Conservation (phyloP, 2,797 vertebrate species). For the Anguilla obscura region DNA sequence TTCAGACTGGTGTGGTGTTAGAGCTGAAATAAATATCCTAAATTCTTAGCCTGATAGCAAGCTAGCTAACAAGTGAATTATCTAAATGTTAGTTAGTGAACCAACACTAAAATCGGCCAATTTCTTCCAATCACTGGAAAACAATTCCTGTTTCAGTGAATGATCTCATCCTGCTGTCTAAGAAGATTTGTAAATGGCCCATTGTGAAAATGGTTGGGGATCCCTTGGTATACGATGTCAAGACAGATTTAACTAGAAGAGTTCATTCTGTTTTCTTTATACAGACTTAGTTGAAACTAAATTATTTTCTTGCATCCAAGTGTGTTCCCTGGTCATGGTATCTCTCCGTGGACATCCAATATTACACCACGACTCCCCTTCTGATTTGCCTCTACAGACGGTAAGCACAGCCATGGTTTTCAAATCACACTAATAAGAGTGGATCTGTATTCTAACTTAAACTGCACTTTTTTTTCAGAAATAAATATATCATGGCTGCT, state of each 20-base stretch:
- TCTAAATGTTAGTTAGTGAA: background rate
- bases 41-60: background rate
- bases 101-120: background rate
- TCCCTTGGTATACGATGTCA: background rate
- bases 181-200: background rate
- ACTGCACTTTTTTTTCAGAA: conserved; percentile 59
- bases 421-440: background rate
- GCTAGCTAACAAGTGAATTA: background rate
- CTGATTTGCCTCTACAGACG: conserved; percentile 73
- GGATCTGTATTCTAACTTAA: background rate
- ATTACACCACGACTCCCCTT: conserved; percentile 74
- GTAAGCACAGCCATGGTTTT: conserved; percentile 63
- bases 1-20: too few species aligned
- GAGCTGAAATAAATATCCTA: background rate
- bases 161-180: background rate
- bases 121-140: background rate
- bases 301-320: conserved; percentile 58
- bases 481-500: conserved; percentile 59
- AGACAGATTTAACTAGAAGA: background rate
- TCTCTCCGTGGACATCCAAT: conserved; percentile 84
- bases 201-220: background rate
- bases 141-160: background rate
- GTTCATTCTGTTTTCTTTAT: background rate
- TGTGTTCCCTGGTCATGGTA: conserved; percentile 88
- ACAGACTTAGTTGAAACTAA: background rate